Evolutionary conservation across 2,113 vertebrate species (phyloP), one percentile per base, ranked within the genome.

Genomic region (Daubentonia madagascariensis): DNA sequence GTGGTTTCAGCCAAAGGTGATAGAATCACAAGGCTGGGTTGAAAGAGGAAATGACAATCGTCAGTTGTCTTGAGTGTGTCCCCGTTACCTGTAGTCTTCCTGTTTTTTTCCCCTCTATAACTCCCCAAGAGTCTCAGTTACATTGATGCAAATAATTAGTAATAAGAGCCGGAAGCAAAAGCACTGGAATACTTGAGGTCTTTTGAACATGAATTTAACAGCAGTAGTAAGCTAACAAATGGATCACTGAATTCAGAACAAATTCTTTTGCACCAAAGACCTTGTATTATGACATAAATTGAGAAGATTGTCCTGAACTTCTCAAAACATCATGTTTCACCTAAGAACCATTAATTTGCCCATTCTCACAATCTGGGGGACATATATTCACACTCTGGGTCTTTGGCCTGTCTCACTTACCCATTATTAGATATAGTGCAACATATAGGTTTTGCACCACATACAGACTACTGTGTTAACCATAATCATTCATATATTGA

Each of bases 1-100:
- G 88, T 78, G 52, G 76, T 85, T 95, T 96, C 72, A 22, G 97
- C 45, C 96, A 94, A 95, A 91, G 73, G 65, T 81, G 97, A 97
- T 93, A 93, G 1, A 20, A 97, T 93, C 91, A 67, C 76, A 80
- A 85, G 72, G 50, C 54, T 7, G 16, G 80, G 18, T 18, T 75
- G 37, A 93, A 32, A 94, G 28, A 92, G 93, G 95, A 94, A 93
- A 88, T 54, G 70, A 65, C 70, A 57, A 78, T 96, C 37, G 18
- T 80, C 37, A 59, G 65, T 52, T 90, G 79, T 86, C 85, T 63
- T 81, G 32, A 48, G 17, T 92, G n/a, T 48, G 17, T n/a, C 63
- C 54, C 75, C 6, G 1, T 54, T 43, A 76, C 89, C 93, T 90
- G 48, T n/a, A 43, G 50, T 70, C 63, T 96, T 84, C 80, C 88